These are phyloP conservation scores for Drosophila stalkeri DNA, from an alignment of 2,888 invertebrate species.

Conservation along the genomic window DNA sequence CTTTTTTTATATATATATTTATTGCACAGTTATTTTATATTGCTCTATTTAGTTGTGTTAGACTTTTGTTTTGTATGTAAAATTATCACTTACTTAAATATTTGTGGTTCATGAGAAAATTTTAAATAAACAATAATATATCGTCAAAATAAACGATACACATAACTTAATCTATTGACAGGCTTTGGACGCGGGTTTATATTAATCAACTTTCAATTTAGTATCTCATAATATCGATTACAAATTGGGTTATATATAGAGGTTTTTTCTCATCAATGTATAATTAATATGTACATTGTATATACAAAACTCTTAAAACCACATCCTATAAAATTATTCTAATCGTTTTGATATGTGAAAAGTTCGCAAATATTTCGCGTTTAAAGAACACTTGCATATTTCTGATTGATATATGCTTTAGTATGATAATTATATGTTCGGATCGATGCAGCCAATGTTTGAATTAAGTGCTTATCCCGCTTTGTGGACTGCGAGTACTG, in stretches of 20 bases:
- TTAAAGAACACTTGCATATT: conserved; percentile 87
- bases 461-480: conserved; percentile 87
- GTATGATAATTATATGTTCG: conserved; percentile 91
- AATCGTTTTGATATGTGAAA: conserved; percentile 39
- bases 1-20: conserved; percentile 46
- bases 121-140: conserved; percentile 22
- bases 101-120: conserved; percentile 28
- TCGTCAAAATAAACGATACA: conserved; percentile 18
- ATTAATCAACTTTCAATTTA: conserved; percentile 21
- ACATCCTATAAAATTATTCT: conserved; percentile 65
- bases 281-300: conserved; percentile 54
- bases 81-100: conserved; percentile 54
- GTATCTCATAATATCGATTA: conserved; percentile 19
- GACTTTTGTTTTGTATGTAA: conserved; percentile 34
- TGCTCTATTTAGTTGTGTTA: conserved; percentile 53
- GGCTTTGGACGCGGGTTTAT: conserved; percentile 4
- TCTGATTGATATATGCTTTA: conserved; percentile 90
- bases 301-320: conserved; percentile 55
- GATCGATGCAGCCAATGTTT: conserved; percentile 88
- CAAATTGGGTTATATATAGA: conserved; percentile 31
- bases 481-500: conserved; percentile 75
- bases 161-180: conserved; percentile 49
- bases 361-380: conserved; percentile 31
- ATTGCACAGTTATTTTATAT: conserved; percentile 70
- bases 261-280: conserved; percentile 32